phyloP scores from a whole-genome alignment of 2,113 vertebrate species.

The Rattus rattus region DNA sequence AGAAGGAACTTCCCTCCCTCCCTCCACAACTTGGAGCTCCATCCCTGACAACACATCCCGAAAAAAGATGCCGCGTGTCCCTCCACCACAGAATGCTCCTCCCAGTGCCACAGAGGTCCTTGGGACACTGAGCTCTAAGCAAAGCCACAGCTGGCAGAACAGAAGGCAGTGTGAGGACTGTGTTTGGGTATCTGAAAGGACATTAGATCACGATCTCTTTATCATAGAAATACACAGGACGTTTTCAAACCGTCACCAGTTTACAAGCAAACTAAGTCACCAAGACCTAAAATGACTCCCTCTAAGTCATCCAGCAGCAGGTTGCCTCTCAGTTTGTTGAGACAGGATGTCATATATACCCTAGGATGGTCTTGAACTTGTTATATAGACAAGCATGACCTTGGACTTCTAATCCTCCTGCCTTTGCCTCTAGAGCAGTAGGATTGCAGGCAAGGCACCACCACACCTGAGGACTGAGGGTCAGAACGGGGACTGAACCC shows the following conservation, averaged over 20 bases:
- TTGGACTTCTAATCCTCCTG: background rate
- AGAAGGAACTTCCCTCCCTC: background rate
- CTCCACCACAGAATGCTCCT: background rate
- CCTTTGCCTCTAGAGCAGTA: background rate
- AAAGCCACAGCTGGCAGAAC: background rate
- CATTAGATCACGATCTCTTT: background rate
- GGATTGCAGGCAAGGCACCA: background rate
- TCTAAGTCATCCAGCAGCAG: background rate
- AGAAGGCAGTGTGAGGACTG: background rate
- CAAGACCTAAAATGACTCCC: background rate
- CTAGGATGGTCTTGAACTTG: background rate
- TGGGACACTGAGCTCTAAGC: background rate
- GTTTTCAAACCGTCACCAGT: background rate
- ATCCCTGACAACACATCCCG: background rate
- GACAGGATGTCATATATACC: too few relatives aligned
- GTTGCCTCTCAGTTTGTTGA: background rate
- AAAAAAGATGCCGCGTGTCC: background rate
- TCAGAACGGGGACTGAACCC: background rate
- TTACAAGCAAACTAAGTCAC: background rate
- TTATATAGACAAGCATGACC: too few relatives aligned
- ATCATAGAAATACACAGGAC: background rate
- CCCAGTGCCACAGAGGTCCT: background rate
- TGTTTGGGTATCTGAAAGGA: background rate
- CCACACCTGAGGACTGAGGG: background rate
- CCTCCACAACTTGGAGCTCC: rapidly evolving